These are phyloP conservation scores for Idaea straminata DNA, from an alignment of 2,888 invertebrate species.

Conservation along the genomic window DNA sequence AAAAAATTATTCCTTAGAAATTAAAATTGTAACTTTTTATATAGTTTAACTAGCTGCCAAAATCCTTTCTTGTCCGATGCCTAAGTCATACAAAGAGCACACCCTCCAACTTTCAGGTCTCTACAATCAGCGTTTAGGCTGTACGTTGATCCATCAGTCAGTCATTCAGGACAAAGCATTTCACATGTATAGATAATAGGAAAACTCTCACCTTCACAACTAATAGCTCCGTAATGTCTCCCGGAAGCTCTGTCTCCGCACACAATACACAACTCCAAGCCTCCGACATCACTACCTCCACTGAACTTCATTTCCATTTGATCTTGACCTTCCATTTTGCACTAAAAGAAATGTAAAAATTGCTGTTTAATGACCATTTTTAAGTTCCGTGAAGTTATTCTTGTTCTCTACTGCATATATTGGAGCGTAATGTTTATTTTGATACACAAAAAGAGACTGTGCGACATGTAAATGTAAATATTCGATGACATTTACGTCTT, in stretches of 20 bases:
- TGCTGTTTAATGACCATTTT: background rate
- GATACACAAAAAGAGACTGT: background rate
- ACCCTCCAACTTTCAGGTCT: no score
- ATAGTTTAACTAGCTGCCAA: no score
- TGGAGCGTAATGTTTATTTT: background rate
- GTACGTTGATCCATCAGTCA: no score
- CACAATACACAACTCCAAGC: conserved; percentile 94
- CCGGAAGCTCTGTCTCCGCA: conserved; percentile 98
- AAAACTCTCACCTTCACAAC: conserved; percentile 84
- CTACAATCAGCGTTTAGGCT: no score
- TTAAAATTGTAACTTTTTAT: no score
- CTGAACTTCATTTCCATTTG: conserved; percentile 68
- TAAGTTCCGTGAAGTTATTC: conserved; percentile 6
- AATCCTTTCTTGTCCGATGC: no score
- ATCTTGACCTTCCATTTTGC: conserved; percentile 60
- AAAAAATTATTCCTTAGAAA: no score
- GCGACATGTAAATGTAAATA: background rate
- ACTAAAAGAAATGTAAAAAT: conserved; percentile 5
- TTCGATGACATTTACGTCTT: conserved; percentile 7
- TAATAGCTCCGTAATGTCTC: conserved; percentile 95
- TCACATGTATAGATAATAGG: background rate
- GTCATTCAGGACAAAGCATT: background rate
- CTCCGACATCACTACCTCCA: conserved; percentile 72
- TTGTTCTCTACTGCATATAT: background rate
- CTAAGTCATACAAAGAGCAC: no score